These are phyloP conservation scores for Platichthys stellatus DNA, from an alignment of 2,113 vertebrate species.

Conservation along the genomic window DNA sequence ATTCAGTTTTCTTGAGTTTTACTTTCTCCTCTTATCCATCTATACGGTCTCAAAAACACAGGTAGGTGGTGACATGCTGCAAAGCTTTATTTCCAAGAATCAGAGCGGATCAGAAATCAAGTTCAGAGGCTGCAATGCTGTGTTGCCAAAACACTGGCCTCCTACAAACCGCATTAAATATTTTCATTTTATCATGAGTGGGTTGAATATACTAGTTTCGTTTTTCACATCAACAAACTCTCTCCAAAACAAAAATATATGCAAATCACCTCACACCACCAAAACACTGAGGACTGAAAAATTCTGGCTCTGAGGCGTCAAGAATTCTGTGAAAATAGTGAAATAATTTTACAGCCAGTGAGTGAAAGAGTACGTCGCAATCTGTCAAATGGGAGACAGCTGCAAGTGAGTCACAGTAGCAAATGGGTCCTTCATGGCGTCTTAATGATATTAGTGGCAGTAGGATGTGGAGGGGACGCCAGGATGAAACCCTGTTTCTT, in stretches of 20 bases:
- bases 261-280: slow-evolving; percentile 44
- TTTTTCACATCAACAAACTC: slow-evolving; percentile 53
- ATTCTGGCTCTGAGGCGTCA: slow-evolving; percentile 33
- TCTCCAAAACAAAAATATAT: slow-evolving; percentile 44
- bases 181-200: slow-evolving; percentile 44
- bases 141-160: slow-evolving; percentile 38
- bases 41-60: background rate
- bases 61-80: background rate
- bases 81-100: slow-evolving; percentile 8
- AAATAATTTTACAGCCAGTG: slow-evolving; percentile 58
- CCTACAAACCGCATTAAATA: slow-evolving; percentile 40
- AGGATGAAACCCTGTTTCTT: slow-evolving; percentile 46
- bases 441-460: slow-evolving; percentile 66
- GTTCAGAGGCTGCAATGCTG: slow-evolving; percentile 17
- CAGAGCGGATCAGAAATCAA: slow-evolving; percentile 15
- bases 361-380: slow-evolving; percentile 54
- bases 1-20: slow-evolving; percentile 7
- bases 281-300: slow-evolving; percentile 34
- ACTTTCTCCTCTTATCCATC: slow-evolving; percentile 2
- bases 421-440: slow-evolving; percentile 66
- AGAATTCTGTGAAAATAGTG: slow-evolving; percentile 49
- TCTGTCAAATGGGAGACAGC: slow-evolving; percentile 67
- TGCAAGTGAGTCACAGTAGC: slow-evolving; percentile 56
- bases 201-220: slow-evolving; percentile 34
- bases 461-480: slow-evolving; percentile 27